Base-by-base conservation (phyloP, 2,113 vertebrate species). In the Cephalophus harveyi region DNA sequence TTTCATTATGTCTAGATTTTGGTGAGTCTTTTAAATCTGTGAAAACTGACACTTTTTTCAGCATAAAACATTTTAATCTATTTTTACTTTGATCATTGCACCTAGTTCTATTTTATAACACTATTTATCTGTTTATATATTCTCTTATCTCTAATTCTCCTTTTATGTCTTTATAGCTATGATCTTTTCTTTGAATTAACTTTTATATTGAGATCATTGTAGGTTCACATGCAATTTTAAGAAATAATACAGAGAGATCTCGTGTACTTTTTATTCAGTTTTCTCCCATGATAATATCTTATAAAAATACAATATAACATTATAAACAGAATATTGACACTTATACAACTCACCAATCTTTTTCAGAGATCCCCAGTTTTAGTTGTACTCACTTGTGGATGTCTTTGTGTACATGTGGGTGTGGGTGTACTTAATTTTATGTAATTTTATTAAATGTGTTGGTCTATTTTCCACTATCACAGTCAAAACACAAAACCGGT, bases 51-150 rank as follows among this genome's bases (percentile, higher is more conserved):
- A n/a, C 78, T 78, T 89, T 81, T 59, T 57, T 67, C 33, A 90
- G n/a, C 27, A 81, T 57, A 90, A 90, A 97, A 87, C 57, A 92
- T 82, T 95, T 89, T 28, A 83, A 89, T 87, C 33, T 96, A 27
- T 81, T 84, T 92, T 97, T 78, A 64, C n/a, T 91, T 92, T 82
- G 71, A 86, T 91, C 60, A 46, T 89, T 96, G 33, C 23, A 57
- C 92, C 52, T 83, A 55, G 43, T 40, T 88, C 50, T 25, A 91
- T 86, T 95, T 92, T 60, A 88, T 67, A 95, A 83, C 62, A 87
- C 13, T 3, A 33, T 88, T 78, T 67, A 4, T 74, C 19, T 87
- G 0, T 54, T 79, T 36, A 62, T 23, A 23, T 94, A 28, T 67
- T 94, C 48, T 86, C 60, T 89, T 52, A 10, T 67, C 17, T 82